Percentiles rank a stretch among this genome's conserved stretches.
phyloP scores from a whole-genome alignment of 2,113 vertebrate species.

The Eulacestoma nigropectus region DNA sequence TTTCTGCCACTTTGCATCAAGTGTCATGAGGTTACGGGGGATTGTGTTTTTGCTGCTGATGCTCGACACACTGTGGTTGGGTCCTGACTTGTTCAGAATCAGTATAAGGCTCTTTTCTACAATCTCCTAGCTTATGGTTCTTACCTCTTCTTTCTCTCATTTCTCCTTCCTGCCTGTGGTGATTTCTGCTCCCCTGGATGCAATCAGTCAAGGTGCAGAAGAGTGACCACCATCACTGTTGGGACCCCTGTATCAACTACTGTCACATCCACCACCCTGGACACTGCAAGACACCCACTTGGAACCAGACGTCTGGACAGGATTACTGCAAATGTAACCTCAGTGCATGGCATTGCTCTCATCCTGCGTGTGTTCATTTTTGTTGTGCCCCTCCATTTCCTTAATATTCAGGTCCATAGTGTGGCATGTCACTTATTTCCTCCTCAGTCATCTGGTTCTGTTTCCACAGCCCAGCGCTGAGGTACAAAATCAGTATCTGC shows the following conservation, averaged over 20 bases:
- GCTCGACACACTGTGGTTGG: not conserved
- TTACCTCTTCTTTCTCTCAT: not conserved
- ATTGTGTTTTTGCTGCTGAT: not conserved
- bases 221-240: constrained; percentile 86
- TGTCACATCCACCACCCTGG: constrained; percentile 84
- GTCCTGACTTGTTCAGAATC: not conserved
- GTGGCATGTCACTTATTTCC: not conserved
- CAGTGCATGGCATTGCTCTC: not conserved
- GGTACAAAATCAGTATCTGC: not conserved
- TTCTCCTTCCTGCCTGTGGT: not conserved
- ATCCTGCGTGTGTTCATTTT: not conserved
- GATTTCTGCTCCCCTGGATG: not conserved
- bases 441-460: not conserved
- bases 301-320: constrained; percentile 82
- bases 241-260: constrained; percentile 88
- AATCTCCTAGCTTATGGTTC: not conserved
- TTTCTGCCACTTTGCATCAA: constrained; percentile 7
- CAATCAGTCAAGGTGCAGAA: constrained; percentile 90
- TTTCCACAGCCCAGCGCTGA: not conserved
- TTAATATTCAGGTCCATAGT: not conserved
- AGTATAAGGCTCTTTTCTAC: not conserved
- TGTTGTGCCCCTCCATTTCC: not conserved
- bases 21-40: not conserved
- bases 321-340: constrained; percentile 89
- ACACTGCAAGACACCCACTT: constrained; percentile 83